phyloP scores from a whole-genome alignment of 2,113 vertebrate genomes.

The Petromus typicus region DNA sequence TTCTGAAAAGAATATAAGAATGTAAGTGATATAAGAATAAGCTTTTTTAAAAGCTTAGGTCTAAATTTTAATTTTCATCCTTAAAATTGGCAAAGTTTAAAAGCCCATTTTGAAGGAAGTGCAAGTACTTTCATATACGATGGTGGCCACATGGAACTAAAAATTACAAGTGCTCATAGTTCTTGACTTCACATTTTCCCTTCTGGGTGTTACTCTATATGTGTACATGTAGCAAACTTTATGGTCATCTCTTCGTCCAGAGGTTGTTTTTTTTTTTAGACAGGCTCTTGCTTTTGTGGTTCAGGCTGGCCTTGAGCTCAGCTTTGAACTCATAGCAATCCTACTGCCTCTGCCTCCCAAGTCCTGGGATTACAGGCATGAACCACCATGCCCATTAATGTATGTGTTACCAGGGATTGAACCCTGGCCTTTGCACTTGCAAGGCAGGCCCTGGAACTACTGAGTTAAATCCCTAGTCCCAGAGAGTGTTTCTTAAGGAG shows the following conservation, averaged over 20 bases:
- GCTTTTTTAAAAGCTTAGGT: background rate
- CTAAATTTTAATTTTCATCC: background rate
- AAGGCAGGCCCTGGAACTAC: too few relatives aligned
- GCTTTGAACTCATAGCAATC: too few relatives aligned
- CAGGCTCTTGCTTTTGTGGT: too few relatives aligned
- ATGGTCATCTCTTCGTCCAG: background rate
- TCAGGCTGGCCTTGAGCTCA: too few relatives aligned
- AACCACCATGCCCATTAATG: too few relatives aligned
- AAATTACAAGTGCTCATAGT: background rate
- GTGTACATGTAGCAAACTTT: background rate
- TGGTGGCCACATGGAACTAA: background rate
- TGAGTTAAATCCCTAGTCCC: too few relatives aligned
- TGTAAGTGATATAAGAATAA: background rate
- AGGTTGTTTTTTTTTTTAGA: too few relatives aligned
- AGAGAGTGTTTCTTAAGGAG: background rate
- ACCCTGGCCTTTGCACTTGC: too few relatives aligned
- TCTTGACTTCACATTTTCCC: slow-evolving; percentile 17
- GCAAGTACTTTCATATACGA: background rate
- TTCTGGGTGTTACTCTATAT: background rate
- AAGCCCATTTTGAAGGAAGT: background rate
- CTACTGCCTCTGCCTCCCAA: too few relatives aligned
- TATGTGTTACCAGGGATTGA: too few relatives aligned
- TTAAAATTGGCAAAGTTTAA: background rate
- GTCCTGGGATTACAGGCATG: too few relatives aligned
- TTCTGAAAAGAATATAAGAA: background rate